Base-by-base conservation (phyloP, 2,888 invertebrate genomes). In the Synergus japonicus region DNA sequence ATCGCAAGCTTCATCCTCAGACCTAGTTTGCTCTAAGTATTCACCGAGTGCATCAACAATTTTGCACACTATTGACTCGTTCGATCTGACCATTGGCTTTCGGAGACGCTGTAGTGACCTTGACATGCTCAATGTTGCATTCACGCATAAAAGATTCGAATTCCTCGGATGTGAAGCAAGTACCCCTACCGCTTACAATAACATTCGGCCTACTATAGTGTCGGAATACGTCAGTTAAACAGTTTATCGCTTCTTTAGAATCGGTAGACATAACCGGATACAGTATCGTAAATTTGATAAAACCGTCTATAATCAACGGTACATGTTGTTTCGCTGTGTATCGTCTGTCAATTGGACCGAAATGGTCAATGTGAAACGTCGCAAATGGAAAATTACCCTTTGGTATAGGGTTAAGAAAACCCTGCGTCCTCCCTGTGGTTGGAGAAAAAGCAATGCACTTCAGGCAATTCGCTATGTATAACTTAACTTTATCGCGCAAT, bases 211-310 rank as follows among this genome's bases (percentile, higher is more conserved):
- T 76, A 29, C 81, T 80, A 54, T 82, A 85, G 15, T 76, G 9
- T 54, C 10, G 1, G 1, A 63, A 86, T 82, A 69, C 77, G 82
- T 29, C 80, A 69, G 8, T 8, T 18, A 46, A 79, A 60, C 79
- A 77, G 5, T 73, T 44, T 37, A 84, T 81, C 0, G 78, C 80
- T 54, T 85, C 86, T 7, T 46, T 69, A 1, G 66, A 77, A 0
- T 76, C n/a, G 3, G 85, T 79, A 10, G 84, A 76, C 63, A 83
- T 84, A 2, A 81, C 83, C 4, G 87, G 69, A 78, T 86, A 87
- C 1, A 89, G 65, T 65, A 83, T 85, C 0, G 85, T 78, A 77
- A 86, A 89, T 81, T 88, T 90, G 0, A 87, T 83, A 73, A 89
- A 89, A 0, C 82, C 85, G 66, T 89, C 87, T 37, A 89, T 78